Conservation (phyloP, 2,113 vertebrate genomes). For the Hassar affinis region DNA sequence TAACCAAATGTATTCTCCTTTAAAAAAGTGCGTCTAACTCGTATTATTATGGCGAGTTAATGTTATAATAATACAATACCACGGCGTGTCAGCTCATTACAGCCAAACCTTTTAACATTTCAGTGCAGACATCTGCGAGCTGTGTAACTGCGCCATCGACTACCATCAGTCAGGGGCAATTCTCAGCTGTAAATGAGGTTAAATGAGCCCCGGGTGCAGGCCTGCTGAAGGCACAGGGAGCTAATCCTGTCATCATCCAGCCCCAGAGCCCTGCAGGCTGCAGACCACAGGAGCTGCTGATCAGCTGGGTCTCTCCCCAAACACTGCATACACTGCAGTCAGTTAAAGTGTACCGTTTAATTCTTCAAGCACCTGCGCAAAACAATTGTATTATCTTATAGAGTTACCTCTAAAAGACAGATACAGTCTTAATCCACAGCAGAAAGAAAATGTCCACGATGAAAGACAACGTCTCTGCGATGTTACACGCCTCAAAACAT, state of each 20-base stretch:
- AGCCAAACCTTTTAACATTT: background rate
- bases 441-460: background rate
- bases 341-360: background rate
- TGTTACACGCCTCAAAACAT: conserved; percentile 30
- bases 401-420: background rate
- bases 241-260: background rate
- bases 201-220: background rate
- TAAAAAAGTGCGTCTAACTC: background rate
- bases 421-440: background rate
- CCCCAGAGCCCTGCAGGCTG: background rate
- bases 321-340: background rate
- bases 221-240: background rate
- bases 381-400: background rate
- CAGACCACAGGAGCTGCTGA: background rate
- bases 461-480: background rate
- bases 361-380: too few species aligned
- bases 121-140: background rate
- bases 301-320: background rate
- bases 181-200: background rate
- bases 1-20: background rate
- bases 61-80: too few species aligned
- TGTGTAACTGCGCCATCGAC: background rate
- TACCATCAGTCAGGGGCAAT: background rate
- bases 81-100: background rate
- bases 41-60: background rate